Conservation (phyloP, 2,113 vertebrate genomes). For the Lepisosteus osseus region DNA sequence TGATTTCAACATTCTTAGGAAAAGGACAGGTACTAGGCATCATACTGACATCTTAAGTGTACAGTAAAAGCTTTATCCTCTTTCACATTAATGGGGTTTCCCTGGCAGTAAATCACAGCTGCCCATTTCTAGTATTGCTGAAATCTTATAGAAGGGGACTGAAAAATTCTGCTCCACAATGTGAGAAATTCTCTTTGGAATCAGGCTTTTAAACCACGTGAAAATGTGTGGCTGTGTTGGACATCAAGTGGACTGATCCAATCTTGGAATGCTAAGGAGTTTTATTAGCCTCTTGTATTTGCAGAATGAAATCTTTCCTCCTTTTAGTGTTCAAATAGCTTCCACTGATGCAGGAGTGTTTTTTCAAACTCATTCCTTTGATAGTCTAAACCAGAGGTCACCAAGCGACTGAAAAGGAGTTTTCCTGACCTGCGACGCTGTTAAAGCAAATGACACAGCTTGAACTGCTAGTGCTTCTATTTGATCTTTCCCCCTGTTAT, state of each 20-base stretch:
- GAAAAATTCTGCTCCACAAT: background rate
- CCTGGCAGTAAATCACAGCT: background rate
- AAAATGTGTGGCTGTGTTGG: constrained; percentile 37
- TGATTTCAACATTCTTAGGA: too few relatives aligned
- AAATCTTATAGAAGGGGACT: background rate
- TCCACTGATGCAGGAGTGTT: background rate
- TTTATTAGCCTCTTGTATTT: background rate
- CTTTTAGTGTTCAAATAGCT: background rate
- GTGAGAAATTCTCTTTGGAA: background rate
- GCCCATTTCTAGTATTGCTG: background rate
- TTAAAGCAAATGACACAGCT: background rate
- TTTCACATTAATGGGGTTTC: background rate
- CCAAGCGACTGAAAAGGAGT: background rate
- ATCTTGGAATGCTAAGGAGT: background rate
- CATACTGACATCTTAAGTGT: too few relatives aligned
- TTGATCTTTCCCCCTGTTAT: background rate
- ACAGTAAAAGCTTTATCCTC: too few relatives aligned
- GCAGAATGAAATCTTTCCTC: background rate
- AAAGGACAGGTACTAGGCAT: too few relatives aligned
- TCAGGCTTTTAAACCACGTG: constrained; percentile 18
- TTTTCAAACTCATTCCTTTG: background rate
- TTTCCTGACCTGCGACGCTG: background rate
- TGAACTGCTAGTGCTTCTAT: background rate
- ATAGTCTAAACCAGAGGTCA: background rate
- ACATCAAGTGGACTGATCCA: background rate